Evolutionary conservation across 64 coral and sea anemone species (phyloP).

Genomic region (Acropora tenuis): DNA sequence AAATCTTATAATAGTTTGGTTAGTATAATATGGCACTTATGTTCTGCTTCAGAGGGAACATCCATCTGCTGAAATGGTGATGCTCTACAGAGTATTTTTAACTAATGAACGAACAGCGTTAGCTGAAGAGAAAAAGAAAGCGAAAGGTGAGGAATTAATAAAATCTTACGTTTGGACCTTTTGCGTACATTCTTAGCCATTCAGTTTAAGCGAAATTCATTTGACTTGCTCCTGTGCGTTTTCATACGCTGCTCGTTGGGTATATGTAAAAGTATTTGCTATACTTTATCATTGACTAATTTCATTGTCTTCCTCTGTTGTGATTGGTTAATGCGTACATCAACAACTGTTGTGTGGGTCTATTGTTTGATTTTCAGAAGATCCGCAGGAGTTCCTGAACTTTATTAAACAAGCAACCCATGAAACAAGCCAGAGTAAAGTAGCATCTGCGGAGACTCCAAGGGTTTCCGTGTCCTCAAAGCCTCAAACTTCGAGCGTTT

Average conservation of each 20-base stretch:
- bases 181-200: not conserved
- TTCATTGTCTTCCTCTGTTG: no score
- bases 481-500: not conserved
- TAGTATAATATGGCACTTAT: not conserved
- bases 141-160: constrained; percentile 57
- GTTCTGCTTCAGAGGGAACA: constrained; percentile 65
- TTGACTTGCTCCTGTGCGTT: not conserved
- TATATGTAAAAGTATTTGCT: not conserved
- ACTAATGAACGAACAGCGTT: constrained; percentile 85
- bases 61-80: constrained; percentile 95
- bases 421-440: not conserved
- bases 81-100: constrained; percentile 88
- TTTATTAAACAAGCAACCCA: not conserved
- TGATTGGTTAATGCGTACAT: no score
- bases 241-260: not conserved
- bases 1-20: no score
- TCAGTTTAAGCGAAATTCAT: not conserved
- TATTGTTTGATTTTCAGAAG: constrained; percentile 20
- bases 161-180: no score
- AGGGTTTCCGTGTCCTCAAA: not conserved
- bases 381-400: not conserved
- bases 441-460: not conserved
- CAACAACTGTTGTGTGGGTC: no score
- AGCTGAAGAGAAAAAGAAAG: constrained; percentile 73
- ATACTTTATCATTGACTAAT: not conserved